Conservation (phyloP, 2,888 invertebrate genomes). For the Globia sparganii region DNA sequence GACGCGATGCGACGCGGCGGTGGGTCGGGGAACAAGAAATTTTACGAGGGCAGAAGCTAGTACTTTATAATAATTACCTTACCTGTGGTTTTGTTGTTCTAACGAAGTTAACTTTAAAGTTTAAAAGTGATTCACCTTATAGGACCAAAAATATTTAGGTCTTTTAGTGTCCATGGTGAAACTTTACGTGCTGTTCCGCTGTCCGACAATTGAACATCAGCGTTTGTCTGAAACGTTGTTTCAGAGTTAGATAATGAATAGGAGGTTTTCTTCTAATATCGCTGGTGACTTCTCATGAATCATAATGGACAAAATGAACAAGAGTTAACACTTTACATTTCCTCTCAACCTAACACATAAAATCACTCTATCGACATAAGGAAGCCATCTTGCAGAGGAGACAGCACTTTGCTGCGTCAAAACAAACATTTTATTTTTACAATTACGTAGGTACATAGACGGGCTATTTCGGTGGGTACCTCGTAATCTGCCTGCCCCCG, state of each 20-base stretch:
- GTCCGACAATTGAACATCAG: background rate
- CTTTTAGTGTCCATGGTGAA: background rate
- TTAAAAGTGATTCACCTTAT: background rate
- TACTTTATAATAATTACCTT: too few relatives aligned
- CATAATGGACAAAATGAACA: slow-evolving; percentile 9
- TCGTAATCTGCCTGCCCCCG: slow-evolving; percentile 55
- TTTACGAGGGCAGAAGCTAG: too few relatives aligned
- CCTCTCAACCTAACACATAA: slow-evolving; percentile 32
- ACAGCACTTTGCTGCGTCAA: slow-evolving; percentile 61
- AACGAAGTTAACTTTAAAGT: background rate
- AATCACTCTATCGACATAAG: slow-evolving; percentile 53
- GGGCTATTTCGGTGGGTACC: slow-evolving; percentile 58
- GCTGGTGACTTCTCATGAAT: background rate
- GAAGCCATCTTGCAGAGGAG: slow-evolving; percentile 51
- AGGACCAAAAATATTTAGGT: too few relatives aligned
- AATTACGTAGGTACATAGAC: slow-evolving; percentile 62
- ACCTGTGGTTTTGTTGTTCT: background rate
- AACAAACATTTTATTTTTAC: slow-evolving; percentile 69
- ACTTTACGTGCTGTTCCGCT: too few relatives aligned
- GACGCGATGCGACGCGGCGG: too few relatives aligned
- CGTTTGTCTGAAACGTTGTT: background rate
- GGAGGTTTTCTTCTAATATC: background rate
- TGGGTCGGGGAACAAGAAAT: too few relatives aligned
- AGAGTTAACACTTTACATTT: slow-evolving; percentile 7
- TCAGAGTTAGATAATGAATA: background rate